A percentile compares a stretch with the other conserved stretches of the same genome.
Evolutionary conservation across 2,113 vertebrate species (phyloP).

Genomic region (Ictidomys tridecemlineatus): DNA sequence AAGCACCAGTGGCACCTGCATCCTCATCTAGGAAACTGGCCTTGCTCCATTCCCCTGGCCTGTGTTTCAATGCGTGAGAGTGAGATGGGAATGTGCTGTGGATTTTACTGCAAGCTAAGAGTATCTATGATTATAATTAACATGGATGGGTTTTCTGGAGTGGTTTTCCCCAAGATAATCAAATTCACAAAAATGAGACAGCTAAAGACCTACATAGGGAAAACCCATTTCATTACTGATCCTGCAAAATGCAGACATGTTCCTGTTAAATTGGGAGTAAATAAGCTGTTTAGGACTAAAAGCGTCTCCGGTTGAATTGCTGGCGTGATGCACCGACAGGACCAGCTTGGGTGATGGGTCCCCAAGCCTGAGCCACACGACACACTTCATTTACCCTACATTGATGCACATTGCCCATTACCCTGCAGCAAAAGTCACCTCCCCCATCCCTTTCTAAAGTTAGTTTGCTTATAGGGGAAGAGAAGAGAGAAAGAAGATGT

Average conservation of each 20-base stretch:
- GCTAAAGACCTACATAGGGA: background rate
- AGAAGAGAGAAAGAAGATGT: slow-evolving; percentile 2
- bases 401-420: too few relatives aligned
- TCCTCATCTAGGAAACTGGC: fast-evolving
- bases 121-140: background rate
- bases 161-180: background rate
- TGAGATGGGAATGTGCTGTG: background rate
- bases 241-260: fast-evolving
- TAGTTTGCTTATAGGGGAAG: background rate
- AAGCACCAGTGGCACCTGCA: fast-evolving
- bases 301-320: fast-evolving
- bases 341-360: fast-evolving
- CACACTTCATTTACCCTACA: background rate
- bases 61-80: background rate
- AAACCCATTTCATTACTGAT: background rate
- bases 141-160: background rate
- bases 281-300: fast-evolving
- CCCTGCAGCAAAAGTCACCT: background rate
- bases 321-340: fast-evolving
- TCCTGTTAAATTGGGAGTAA: fast-evolving
- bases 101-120: background rate
- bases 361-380: fast-evolving
- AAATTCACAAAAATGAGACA: background rate
- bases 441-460: background rate
- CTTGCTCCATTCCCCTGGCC: fast-evolving